Percentiles rank a stretch among this genome's conserved stretches.
Conservation (phyloP, 2,888 invertebrate species). For the Tetragonisca angustula region DNA sequence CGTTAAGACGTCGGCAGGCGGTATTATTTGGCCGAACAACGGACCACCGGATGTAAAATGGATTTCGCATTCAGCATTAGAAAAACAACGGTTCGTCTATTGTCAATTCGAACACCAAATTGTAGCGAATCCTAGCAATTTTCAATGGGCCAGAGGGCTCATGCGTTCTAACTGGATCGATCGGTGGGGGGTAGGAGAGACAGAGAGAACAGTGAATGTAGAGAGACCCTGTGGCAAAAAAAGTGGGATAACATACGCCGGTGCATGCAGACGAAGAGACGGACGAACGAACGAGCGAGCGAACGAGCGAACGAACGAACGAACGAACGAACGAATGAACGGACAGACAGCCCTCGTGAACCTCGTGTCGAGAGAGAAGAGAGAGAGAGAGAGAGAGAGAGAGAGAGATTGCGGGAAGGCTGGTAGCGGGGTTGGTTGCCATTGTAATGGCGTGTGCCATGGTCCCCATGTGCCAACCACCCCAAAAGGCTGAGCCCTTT, state of each 20-base stretch:
- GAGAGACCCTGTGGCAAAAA: conserved; percentile 72
- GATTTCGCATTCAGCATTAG: conserved; percentile 42
- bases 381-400: conserved; percentile 52
- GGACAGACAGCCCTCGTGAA: conserved; percentile 73
- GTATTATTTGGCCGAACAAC: conserved; percentile 29
- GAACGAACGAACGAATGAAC: conserved; percentile 43
- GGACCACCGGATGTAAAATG: conserved; percentile 25
- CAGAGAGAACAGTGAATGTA: conserved; percentile 54
- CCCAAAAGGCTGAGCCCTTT: conserved; percentile 74
- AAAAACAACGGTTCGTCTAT: conserved; percentile 52
- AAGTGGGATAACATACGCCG: conserved; percentile 75
- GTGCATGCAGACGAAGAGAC: conserved; percentile 70
- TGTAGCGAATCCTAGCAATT: conserved; percentile 63
- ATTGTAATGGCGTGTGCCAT: conserved; percentile 78
- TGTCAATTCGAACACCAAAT: conserved; percentile 58
- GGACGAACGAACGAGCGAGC: conserved; percentile 62
- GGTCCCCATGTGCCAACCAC: conserved; percentile 75
- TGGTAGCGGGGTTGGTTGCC: conserved; percentile 63
- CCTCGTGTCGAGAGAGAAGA: conserved; percentile 72
- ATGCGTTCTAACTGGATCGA: conserved; percentile 74
- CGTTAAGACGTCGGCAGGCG: neutral
- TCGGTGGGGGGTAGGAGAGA: conserved; percentile 62
- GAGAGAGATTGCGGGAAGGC: conserved; percentile 60
- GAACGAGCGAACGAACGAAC: conserved; percentile 67
- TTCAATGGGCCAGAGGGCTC: conserved; percentile 70